Evolutionary conservation across 2,888 invertebrate genomes (phyloP).

Genomic region (Parnassius mnemosyne): DNA sequence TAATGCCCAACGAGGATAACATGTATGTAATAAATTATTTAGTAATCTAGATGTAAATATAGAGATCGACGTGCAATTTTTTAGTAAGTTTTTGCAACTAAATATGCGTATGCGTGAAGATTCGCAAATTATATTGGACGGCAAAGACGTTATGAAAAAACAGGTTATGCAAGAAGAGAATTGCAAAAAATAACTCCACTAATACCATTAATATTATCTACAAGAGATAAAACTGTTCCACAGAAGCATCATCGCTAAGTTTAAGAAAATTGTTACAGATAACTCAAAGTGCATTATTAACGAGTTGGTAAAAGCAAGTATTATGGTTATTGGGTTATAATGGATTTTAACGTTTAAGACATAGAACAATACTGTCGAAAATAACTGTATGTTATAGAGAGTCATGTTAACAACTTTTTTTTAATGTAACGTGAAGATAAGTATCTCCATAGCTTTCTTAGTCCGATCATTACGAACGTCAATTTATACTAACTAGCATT

Average conservation of each 20-base stretch:
- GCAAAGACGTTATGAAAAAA: slow-evolving; percentile 58
- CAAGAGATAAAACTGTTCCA: not conserved
- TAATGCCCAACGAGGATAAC: slow-evolving; percentile 60
- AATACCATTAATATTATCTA: not conserved
- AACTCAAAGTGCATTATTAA: slow-evolving; percentile 69
- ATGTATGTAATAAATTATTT: slow-evolving; percentile 35
- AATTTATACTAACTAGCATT: slow-evolving; percentile 79
- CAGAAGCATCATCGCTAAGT: slow-evolving; percentile 5
- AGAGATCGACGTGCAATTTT: slow-evolving; percentile 40
- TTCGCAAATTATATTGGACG: slow-evolving; percentile 75
- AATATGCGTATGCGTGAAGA: slow-evolving; percentile 48
- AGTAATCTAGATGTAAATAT: slow-evolving; percentile 48
- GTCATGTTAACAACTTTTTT: slow-evolving; percentile 7
- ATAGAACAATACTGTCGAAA: slow-evolving; percentile 17
- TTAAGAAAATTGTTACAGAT: not conserved
- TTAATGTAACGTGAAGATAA: slow-evolving; percentile 19
- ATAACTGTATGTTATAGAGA: slow-evolving; percentile 3
- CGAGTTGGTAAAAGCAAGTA: slow-evolving; percentile 47
- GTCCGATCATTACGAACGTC: slow-evolving; percentile 54
- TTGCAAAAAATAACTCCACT: not conserved
- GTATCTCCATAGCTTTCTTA: slow-evolving; percentile 40
- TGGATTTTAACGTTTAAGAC: slow-evolving; percentile 7
- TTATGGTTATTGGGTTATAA: slow-evolving; percentile 23
- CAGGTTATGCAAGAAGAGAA: slow-evolving; percentile 31
- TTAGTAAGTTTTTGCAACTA: slow-evolving; percentile 48